Evolutionary conservation across 2,888 invertebrate genomes (phyloP).

Genomic region (Epiblema foenella): DNA sequence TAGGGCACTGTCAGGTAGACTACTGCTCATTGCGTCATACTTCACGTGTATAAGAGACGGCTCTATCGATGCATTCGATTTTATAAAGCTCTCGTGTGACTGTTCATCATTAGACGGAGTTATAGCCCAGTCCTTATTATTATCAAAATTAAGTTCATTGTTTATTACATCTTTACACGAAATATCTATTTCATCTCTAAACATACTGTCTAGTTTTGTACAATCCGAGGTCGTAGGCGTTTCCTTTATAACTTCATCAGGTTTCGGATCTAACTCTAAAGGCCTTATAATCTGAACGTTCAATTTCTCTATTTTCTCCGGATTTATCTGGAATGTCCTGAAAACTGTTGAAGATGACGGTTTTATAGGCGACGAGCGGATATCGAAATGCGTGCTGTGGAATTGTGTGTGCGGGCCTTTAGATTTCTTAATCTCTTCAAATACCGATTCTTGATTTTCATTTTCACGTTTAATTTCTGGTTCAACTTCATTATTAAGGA

Average conservation of each 20-base stretch:
- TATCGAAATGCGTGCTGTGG: slow-evolving; percentile 78
- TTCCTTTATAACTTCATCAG: slow-evolving; percentile 46
- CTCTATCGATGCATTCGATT: slow-evolving; percentile 65
- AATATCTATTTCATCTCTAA: slow-evolving; percentile 60
- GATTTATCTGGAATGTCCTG: slow-evolving; percentile 75
- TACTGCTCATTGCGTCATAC: slow-evolving; percentile 51
- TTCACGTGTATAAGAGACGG: slow-evolving; percentile 66
- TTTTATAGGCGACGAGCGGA: slow-evolving; percentile 78
- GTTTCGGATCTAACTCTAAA: slow-evolving; percentile 55
- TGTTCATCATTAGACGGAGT: slow-evolving; percentile 59
- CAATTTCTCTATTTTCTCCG: slow-evolving; percentile 70
- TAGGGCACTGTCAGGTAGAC: slow-evolving; percentile 17
- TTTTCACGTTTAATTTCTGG: slow-evolving; percentile 43
- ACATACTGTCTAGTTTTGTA: slow-evolving; percentile 58
- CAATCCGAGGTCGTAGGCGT: slow-evolving; percentile 48
- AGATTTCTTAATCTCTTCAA: slow-evolving; percentile 50
- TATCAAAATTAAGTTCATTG: slow-evolving; percentile 54
- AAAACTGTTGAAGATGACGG: slow-evolving; percentile 73
- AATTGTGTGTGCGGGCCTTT: slow-evolving; percentile 64
- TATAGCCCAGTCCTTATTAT: slow-evolving; percentile 65
- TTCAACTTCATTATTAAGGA: slow-evolving; percentile 32
- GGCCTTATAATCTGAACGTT: slow-evolving; percentile 70
- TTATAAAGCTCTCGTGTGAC: slow-evolving; percentile 65
- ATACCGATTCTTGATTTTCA: slow-evolving; percentile 32
- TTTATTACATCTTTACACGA: slow-evolving; percentile 62